Base-by-base conservation (phyloP, 2,888 invertebrate genomes). In the Sialis lutaria region DNA sequence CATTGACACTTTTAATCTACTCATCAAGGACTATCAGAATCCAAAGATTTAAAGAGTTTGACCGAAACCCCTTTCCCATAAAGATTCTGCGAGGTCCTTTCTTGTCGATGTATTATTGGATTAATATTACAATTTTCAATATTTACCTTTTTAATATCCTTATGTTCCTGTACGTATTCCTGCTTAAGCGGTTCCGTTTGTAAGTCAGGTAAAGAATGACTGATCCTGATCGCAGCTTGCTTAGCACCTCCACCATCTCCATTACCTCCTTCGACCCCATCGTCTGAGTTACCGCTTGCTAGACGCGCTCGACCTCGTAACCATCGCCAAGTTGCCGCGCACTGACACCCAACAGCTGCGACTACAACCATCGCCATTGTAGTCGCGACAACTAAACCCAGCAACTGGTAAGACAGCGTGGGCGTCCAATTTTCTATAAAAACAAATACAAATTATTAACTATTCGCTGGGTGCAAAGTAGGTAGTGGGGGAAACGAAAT, bases 131-230 rank as follows among this genome's bases (percentile, higher is more conserved):
- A 35, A 9, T 35, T 8, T 8, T 35, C 8, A 35, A 8, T 30
- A 32, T 55, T 59, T 63, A 82, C 79, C 74, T 82, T 82, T 58
- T 81, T 82, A 46, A 58, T 69, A 48, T 79, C 78, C 56, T 81
- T 81, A 53, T 79, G 79, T 49, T 82, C 81, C 56, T 81, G 81
- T 0, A 82, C 77, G 53, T 78, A 81, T 57, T 77, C 78, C 53
- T 74, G 77, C 55, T 77, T 77, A 55, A 77, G 59, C 1, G 77
- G 79, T 53, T 82, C 80, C 0, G 76, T 75, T 56, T 81, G 80
- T 43, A 84, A 70, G 56, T 84, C 83, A 1, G 84, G 84, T 22
- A 83, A 63, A 0, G 82, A 83, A 60, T 82, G 82, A 55, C 82
- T 82, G 62, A 84, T 83, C 47, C 80, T 72, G 49, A 82, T 79